Evolutionary conservation across 2,888 invertebrate species (phyloP), one percentile per base, ranked within the genome.

Genomic region (Apantesis nais): DNA sequence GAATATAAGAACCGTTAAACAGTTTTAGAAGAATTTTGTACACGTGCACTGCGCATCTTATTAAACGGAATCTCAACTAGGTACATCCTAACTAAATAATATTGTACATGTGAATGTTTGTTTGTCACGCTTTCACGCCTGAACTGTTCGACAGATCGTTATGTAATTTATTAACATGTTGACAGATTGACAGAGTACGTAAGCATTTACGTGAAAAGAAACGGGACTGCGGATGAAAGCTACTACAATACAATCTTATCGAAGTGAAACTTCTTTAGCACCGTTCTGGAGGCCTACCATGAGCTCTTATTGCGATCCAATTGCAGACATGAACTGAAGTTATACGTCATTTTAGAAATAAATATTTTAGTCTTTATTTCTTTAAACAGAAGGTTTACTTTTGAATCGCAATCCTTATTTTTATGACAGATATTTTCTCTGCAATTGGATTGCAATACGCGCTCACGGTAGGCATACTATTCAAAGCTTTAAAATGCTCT

Each of bases 1-100:
- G 58, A 73, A 75, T 72, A 72, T 71, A 29, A 66, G 16, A 70
- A 72, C 61, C 62, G 67, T 72, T 70, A 37, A 44, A 66, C 58
- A 72, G 70, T 70, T 71, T 69, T 73, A 66, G 37, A 41, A 39
- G 16, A 68, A 25, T 61, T 70, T 52, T 68, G 72, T 70, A 77
- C 61, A 44, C 60, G 41, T 61, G 67, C 41, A 31, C 67, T 82
- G 85, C 87, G 85, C 86, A 78, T 85, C 86, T 81, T 85, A 86
- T 91, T 91, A 92, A 90, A 91, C 91, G 91, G 91, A 91, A 92
- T 84, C 16, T 48, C 1, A 52, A 52, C 22, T 48, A 48, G 19
- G 8, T 48, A 44, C 19, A 48, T 5, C 2, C 41, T 44, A 44
- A 14, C 16, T 44, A 44, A 16, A 44, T 44, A 44, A 44, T 12